Conservation (phyloP, 2,888 invertebrate genomes). For the Trilocha varians region DNA sequence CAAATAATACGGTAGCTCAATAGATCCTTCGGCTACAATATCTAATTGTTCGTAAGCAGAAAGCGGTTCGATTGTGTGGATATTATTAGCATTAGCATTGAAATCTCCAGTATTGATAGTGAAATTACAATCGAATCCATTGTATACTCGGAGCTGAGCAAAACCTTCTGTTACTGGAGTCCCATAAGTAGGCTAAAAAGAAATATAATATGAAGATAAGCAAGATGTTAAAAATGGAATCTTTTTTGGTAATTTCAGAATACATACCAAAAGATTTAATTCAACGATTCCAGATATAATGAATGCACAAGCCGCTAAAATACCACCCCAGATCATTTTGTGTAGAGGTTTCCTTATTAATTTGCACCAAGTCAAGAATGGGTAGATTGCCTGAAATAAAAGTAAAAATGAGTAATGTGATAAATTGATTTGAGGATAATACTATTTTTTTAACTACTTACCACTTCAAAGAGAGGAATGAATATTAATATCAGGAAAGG, state of each 20-base stretch:
- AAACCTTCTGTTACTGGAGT: constrained; percentile 71
- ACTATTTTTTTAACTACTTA: constrained; percentile 22
- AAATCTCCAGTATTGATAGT: constrained; percentile 32
- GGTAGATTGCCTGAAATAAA: constrained; percentile 78
- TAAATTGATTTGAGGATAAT: no score
- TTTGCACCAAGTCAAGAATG: constrained; percentile 78
- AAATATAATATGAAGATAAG: constrained; percentile 4
- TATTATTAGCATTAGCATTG: constrained; percentile 15
- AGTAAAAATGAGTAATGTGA: neutral
- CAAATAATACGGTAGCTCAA: constrained; percentile 46
- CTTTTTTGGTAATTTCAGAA: neutral
- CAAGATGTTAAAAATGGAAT: neutral
- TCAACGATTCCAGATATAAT: constrained; percentile 91
- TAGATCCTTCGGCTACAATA: constrained; percentile 27
- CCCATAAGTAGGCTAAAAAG: constrained; percentile 70
- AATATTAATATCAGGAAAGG: constrained; percentile 87
- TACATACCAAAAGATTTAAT: constrained; percentile 77
- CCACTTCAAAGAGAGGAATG: constrained; percentile 87
- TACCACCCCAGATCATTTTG: constrained; percentile 89
- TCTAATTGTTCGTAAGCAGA: constrained; percentile 57
- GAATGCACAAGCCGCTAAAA: constrained; percentile 89
- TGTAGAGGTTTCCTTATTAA: constrained; percentile 85
- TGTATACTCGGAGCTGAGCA: constrained; percentile 81
- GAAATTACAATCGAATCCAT: constrained; percentile 75
- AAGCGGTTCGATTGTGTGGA: constrained; percentile 35